Base-by-base conservation (phyloP, 1,140 invertebrate genomes). In the Drosophila ironensis region DNA sequence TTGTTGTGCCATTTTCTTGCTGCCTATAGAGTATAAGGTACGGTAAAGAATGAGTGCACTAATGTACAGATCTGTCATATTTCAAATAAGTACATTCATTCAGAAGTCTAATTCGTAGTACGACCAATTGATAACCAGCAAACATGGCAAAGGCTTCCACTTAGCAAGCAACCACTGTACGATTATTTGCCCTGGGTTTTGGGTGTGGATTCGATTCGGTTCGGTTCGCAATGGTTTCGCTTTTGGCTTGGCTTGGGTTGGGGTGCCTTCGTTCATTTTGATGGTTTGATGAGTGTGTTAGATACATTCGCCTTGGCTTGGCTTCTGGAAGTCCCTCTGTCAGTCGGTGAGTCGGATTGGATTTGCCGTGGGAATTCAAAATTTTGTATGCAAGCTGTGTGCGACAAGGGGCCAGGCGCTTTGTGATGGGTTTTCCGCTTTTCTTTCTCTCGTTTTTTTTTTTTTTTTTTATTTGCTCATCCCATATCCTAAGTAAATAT, bases 371-470 rank as follows among this genome's bases (percentile, higher is more conserved):
- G 80, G 78, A 84, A 82, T 84, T 77, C 76, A 53, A 70, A 78
- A 84, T 82, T 82, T 78, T 64, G 80, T 82, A 84, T 82, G 78
- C 78, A 84, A 72, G 73, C 69, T 76, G 77, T 82, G 60, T 64
- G 44, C 22, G 44, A 38, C 40, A 64, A 46, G 40, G 22, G 25
- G 40, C 48, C 30, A 27, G 33, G 30, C n/a, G 30, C 38, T 51
- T 27, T 66, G 19, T 54, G 48, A 66, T 66, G 25, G 51, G 16
- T 56, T 44, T 69, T 46, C 22, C 25, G 25, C 25, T 6, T 27
- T 8, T 0, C 6, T 25, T 8, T 14, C 11, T 14, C 38, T 30
- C n/a, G n/a, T 38, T 48, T 37, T 46, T 16, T 3, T 14, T 12
- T 38, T 24, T 33, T 11, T 25, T 20, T 37, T 50, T 42, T 51